phyloP scores from a whole-genome alignment of 2,797 vertebrate genomes.

The Coregonus suidteri region DNA sequence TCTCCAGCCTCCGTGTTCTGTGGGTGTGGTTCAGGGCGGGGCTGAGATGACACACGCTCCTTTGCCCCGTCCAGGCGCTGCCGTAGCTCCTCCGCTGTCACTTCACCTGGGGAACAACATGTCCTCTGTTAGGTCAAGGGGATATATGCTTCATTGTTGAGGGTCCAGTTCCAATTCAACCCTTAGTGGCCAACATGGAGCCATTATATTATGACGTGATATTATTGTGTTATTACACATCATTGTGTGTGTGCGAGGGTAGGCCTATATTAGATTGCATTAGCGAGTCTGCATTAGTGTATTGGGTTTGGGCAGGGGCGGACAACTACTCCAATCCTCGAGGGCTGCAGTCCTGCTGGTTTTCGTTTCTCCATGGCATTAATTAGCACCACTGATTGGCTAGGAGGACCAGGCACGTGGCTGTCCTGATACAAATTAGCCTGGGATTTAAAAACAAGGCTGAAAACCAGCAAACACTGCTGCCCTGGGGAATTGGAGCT shows the following conservation, averaged over 20 bases:
- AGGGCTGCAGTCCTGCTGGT: no score
- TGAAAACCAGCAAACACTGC: not conserved
- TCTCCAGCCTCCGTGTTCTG: slow-evolving; percentile 75
- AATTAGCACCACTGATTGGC: no score
- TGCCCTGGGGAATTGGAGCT: not conserved
- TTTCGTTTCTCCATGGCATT: no score
- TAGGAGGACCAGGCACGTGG: no score
- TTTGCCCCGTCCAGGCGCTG: slow-evolving; percentile 89
- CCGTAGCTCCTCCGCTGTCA: slow-evolving; percentile 91
- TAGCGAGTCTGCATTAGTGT: not conserved
- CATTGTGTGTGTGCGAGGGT: no score
- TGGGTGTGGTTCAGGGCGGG: slow-evolving; percentile 68
- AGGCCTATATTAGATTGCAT: not conserved
- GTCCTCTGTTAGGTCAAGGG: not conserved
- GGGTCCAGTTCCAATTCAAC: no score
- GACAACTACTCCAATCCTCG: not conserved
- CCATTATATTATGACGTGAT: not conserved
- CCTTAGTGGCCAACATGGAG: no score
- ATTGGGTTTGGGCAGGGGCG: not conserved
- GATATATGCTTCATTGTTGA: not conserved
- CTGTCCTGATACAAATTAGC: no score
- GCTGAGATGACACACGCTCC: slow-evolving; percentile 83
- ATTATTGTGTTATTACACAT: no score
- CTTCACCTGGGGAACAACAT: slow-evolving; percentile 81
- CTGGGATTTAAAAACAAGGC: no score